These are phyloP conservation scores for Patella vulgata DNA, from an alignment of 1,140 invertebrate species.

Conservation along the genomic window DNA sequence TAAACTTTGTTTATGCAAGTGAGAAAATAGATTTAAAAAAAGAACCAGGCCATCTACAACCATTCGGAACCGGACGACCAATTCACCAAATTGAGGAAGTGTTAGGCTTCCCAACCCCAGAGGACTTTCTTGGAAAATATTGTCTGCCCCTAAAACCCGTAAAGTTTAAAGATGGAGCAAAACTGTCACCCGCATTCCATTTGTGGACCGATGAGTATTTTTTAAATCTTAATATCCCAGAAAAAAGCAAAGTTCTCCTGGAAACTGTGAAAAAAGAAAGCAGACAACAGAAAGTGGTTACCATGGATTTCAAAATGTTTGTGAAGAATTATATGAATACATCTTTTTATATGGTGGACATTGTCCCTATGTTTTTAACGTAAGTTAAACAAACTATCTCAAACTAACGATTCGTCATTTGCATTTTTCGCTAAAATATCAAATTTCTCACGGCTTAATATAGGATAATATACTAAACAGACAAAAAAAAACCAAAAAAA, in stretches of 20 bases:
- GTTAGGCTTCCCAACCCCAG: neutral
- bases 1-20: too few species aligned
- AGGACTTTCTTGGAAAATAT: neutral
- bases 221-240: neutral
- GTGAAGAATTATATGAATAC: neutral
- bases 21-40: too few species aligned
- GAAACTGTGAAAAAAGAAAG: slow-evolving; percentile 6
- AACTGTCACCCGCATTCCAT: neutral
- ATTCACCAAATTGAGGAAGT: neutral
- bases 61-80: neutral
- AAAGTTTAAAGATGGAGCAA: neutral
- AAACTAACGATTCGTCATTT: too few species aligned
- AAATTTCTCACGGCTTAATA: too few species aligned
- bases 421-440: too few species aligned
- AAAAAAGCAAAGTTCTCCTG: neutral
- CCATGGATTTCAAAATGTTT: neutral
- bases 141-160: neutral
- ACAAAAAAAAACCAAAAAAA: too few species aligned
- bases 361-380: slow-evolving; percentile 39
- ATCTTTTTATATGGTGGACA: neutral
- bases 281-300: neutral
- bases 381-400: too few species aligned
- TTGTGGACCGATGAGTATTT: slow-evolving; percentile 7
- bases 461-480: too few species aligned
- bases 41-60: slow-evolving; percentile 1